Conservation (phyloP, 2,888 invertebrate genomes). For the Drosophila meridionalis region DNA sequence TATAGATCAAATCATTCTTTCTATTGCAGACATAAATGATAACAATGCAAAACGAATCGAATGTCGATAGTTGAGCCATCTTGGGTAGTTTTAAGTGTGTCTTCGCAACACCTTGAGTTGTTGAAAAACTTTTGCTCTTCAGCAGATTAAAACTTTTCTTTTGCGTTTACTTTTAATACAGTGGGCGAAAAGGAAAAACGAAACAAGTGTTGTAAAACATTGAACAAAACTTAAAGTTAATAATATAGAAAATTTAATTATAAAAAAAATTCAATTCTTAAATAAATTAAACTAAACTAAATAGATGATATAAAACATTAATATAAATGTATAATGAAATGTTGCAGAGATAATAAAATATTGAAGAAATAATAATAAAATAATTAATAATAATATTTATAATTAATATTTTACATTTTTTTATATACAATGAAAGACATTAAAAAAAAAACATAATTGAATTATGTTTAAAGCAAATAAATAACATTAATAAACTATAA, state of each 20-base stretch:
- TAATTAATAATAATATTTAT: no score
- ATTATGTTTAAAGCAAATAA: no score
- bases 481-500: neutral
- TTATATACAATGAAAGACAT: no score
- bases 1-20: neutral
- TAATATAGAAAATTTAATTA: no score
- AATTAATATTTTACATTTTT: no score
- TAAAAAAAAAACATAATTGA: no score
- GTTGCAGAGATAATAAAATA: no score
- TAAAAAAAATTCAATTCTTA: no score
- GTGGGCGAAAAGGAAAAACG: neutral
- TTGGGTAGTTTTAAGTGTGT: conserved; percentile 1
- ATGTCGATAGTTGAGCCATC: neutral
- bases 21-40: neutral
- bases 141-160: conserved; percentile 11
- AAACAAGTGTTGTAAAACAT: neutral
- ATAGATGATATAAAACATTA: no score
- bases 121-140: conserved; percentile 8
- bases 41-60: neutral
- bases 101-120: conserved; percentile 2
- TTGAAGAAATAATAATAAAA: no score
- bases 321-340: no score
- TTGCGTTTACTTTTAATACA: neutral
- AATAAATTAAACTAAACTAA: no score
- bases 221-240: neutral